Evolutionary conservation across 2,113 vertebrate species (phyloP).

Genomic region (Pipra filicauda): DNA sequence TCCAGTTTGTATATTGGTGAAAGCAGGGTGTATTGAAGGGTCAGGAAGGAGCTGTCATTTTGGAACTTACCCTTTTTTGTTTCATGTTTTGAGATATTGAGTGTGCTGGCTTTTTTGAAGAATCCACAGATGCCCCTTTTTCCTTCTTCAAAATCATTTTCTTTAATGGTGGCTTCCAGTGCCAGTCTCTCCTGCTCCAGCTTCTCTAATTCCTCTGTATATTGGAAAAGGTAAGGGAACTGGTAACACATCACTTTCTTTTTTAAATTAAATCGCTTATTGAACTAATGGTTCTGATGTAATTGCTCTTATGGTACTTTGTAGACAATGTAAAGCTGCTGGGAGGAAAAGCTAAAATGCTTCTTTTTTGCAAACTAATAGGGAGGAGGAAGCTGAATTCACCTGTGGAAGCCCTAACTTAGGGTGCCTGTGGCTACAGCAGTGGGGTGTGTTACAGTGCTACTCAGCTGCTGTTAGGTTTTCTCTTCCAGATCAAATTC

Average conservation of each 20-base stretch:
- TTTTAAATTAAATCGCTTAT: neutral
- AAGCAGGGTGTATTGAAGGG: neutral
- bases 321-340: neutral
- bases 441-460: neutral
- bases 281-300: neutral
- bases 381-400: neutral
- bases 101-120: constrained; percentile 81
- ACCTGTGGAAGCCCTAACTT: neutral
- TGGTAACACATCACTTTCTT: neutral
- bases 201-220: constrained; percentile 85
- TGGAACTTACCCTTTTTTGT: constrained; percentile 80
- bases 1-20: neutral
- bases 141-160: constrained; percentile 79
- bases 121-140: constrained; percentile 74
- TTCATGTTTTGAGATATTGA: constrained; percentile 77
- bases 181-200: constrained; percentile 84
- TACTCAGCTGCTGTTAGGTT: neutral
- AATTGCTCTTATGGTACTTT: neutral
- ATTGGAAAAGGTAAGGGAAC: constrained; percentile 9
- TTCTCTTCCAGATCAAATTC: constrained; percentile 6
- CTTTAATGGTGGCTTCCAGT: constrained; percentile 80
- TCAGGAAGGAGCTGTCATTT: neutral
- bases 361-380: neutral
- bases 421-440: neutral
- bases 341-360: neutral